These are phyloP conservation scores for Machimus atricapillus DNA, from an alignment of 2,888 invertebrate species.

Conservation along the genomic window DNA sequence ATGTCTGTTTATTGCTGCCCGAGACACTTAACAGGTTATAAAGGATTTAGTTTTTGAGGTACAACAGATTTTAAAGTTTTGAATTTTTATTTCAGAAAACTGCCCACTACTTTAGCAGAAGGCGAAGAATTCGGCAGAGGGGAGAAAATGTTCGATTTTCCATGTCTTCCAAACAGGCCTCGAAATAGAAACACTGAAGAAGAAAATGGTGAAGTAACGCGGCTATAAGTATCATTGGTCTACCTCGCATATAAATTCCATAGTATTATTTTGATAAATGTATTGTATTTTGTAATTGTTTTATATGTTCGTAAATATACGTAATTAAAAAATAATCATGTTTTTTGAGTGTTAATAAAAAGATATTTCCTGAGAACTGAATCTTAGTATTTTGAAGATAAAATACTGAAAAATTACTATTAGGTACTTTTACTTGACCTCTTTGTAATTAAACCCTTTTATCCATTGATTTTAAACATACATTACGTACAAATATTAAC, in stretches of 20 bases:
- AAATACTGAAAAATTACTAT: neutral
- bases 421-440: neutral
- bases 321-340: neutral
- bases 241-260: neutral
- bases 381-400: neutral
- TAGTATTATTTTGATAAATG: neutral
- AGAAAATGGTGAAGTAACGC: conserved; percentile 54
- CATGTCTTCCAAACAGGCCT: conserved; percentile 54
- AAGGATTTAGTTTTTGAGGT: neutral
- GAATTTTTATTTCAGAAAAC: conserved; percentile 54
- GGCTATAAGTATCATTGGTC: neutral
- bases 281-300: neutral
- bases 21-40: conserved; percentile 61
- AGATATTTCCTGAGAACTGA: neutral
- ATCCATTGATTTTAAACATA: too few relatives aligned
- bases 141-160: conserved; percentile 66
- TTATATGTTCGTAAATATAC: neutral
- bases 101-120: conserved; percentile 69
- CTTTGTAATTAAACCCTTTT: too few relatives aligned
- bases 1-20: conserved; percentile 64
- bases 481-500: too few relatives aligned
- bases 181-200: conserved; percentile 50
- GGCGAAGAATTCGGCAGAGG: conserved; percentile 68
- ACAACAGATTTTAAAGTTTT: neutral
- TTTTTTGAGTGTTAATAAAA: neutral